phyloP scores from a whole-genome alignment of 2,797 vertebrate genomes.

The Acrossocheilus fasciatus region DNA sequence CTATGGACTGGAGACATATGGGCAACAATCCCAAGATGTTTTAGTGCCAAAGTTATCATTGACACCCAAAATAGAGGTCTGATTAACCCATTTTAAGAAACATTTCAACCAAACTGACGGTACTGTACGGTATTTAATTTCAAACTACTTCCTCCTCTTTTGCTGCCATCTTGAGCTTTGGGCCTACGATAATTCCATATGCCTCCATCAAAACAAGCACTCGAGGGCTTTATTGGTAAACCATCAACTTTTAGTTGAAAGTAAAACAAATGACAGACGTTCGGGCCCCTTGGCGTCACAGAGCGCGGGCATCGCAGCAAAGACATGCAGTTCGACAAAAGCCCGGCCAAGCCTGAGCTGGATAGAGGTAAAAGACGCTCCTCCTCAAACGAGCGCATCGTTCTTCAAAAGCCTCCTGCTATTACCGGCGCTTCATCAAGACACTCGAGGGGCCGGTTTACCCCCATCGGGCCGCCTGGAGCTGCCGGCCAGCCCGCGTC shows the following conservation, averaged over 20 bases:
- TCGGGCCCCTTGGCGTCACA: slow-evolving; percentile 76
- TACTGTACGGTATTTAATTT: slow-evolving; percentile 56
- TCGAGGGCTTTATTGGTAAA: slow-evolving; percentile 81
- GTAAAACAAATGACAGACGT: slow-evolving; percentile 83
- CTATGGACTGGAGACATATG: background rate
- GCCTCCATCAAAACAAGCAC: slow-evolving; percentile 76
- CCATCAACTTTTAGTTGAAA: slow-evolving; percentile 82
- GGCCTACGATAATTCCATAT: slow-evolving; percentile 74
- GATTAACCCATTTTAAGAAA: slow-evolving; percentile 47
- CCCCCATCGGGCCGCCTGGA: slow-evolving; percentile 71
- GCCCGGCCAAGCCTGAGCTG: slow-evolving; percentile 80
- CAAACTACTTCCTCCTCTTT: slow-evolving; percentile 44
- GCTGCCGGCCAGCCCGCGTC: slow-evolving; percentile 73
- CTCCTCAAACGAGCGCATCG: slow-evolving; percentile 75
- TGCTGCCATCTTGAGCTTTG: slow-evolving; percentile 62
- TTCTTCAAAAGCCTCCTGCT: slow-evolving; percentile 77
- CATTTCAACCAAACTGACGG: slow-evolving; percentile 46
- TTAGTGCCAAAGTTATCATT: slow-evolving; percentile 39
- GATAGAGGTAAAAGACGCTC: slow-evolving; percentile 81
- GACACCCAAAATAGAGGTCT: slow-evolving; percentile 48
- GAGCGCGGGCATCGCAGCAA: slow-evolving; percentile 80
- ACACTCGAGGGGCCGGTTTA: slow-evolving; percentile 69
- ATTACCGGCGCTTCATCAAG: slow-evolving; percentile 79
- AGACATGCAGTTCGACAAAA: slow-evolving; percentile 78
- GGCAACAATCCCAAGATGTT: background rate